Evolutionary conservation across 2,888 invertebrate species (phyloP).

Genomic region (Cryptocephalus moraei): DNA sequence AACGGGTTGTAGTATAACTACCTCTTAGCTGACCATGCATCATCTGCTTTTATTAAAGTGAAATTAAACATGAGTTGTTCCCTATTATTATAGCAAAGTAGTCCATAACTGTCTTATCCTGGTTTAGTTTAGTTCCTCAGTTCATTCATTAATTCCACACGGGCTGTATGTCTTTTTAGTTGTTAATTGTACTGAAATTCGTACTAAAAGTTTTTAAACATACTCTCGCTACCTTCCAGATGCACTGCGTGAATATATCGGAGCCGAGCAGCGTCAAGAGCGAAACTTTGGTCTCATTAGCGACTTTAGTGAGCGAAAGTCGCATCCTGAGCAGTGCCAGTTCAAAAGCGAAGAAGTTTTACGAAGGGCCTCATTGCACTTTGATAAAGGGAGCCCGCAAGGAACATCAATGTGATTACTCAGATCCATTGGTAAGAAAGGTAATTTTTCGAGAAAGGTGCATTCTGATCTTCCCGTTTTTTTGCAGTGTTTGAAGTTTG

Average conservation of each 20-base stretch:
- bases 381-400: constrained; percentile 36
- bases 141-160: too few relatives aligned
- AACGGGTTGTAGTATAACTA: too few relatives aligned
- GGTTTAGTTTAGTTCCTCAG: too few relatives aligned
- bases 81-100: too few relatives aligned
- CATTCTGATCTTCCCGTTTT: constrained; percentile 1
- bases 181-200: too few relatives aligned
- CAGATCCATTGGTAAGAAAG: constrained; percentile 41
- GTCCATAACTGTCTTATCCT: too few relatives aligned
- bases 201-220: too few relatives aligned
- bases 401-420: constrained; percentile 42
- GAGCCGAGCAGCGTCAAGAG: constrained; percentile 27
- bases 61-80: too few relatives aligned
- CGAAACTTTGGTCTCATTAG: constrained; percentile 34
- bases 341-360: constrained; percentile 44
- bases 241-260: constrained; percentile 26
- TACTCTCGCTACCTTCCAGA: constrained; percentile 24
- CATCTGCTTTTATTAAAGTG: too few relatives aligned
- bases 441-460: too few relatives aligned
- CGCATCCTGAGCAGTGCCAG: constrained; percentile 27
- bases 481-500: constrained; percentile 46
- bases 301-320: constrained; percentile 37
- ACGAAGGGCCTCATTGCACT: constrained; percentile 58
- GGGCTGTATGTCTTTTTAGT: too few relatives aligned
- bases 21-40: too few relatives aligned